Evolutionary conservation across 1,140 invertebrate genomes (phyloP).

Genomic region (Ephestia elutella): DNA sequence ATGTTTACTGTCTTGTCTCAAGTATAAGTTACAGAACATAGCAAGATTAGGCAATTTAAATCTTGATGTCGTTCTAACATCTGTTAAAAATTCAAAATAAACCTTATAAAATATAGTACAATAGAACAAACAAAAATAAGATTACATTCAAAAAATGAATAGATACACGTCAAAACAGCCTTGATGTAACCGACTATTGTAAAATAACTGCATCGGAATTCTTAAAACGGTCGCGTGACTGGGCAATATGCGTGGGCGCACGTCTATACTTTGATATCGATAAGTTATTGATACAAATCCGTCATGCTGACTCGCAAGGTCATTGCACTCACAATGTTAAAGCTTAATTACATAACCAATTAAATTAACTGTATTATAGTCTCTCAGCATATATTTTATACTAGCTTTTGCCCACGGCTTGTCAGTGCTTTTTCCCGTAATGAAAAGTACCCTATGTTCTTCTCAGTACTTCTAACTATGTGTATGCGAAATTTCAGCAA

Average conservation of each 20-base stretch:
- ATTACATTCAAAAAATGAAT: neutral
- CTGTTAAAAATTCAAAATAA: too few relatives aligned
- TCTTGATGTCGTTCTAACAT: too few relatives aligned
- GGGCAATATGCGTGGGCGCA: neutral
- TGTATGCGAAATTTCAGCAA: too few relatives aligned
- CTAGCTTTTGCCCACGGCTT: too few relatives aligned
- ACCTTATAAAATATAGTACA: neutral
- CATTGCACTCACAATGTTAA: neutral
- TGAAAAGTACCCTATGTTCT: too few relatives aligned
- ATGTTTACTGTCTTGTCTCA: too few relatives aligned
- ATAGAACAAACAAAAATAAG: neutral
- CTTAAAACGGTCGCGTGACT: neutral
- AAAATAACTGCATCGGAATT: neutral
- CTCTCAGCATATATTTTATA: neutral
- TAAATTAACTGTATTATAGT: slow-evolving; percentile 4
- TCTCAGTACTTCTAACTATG: too few relatives aligned
- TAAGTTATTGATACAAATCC: slow-evolving; percentile 10
- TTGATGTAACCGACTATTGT: neutral
- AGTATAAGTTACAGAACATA: too few relatives aligned
- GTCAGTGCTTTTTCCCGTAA: too few relatives aligned
- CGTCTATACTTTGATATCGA: slow-evolving; percentile 1
- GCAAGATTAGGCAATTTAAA: too few relatives aligned
- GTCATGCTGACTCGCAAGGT: slow-evolving; percentile 8
- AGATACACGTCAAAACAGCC: neutral
- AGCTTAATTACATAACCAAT: slow-evolving; percentile 2